These are phyloP conservation scores for Pangasius macronema DNA, from an alignment of 2,797 vertebrate species.

Conservation along the genomic window DNA sequence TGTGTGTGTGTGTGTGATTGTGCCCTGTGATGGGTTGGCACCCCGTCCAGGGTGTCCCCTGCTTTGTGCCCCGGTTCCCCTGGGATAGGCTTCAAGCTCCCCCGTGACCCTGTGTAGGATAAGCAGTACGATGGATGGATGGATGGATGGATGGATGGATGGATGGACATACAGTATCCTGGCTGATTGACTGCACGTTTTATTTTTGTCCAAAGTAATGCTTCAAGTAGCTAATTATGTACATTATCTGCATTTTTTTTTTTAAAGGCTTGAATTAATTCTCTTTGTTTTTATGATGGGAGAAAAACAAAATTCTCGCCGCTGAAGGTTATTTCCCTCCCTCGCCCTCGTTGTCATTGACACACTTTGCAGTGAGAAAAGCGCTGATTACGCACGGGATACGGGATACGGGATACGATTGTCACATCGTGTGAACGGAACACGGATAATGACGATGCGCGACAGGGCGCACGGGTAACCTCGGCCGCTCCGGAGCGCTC, in stretches of 20 bases:
- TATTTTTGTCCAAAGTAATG: background rate
- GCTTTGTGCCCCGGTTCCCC: too few relatives aligned
- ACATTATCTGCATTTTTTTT: background rate
- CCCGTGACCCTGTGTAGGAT: too few relatives aligned
- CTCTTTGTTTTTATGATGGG: background rate
- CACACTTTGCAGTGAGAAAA: conserved; percentile 6
- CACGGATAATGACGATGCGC: conserved; percentile 1
- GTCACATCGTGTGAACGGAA: conserved; percentile 2
- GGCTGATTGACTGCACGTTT: background rate
- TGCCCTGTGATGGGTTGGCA: too few relatives aligned
- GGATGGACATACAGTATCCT: too few relatives aligned
- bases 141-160: too few relatives aligned
- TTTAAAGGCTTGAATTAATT: background rate
- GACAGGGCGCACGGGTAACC: conserved; percentile 58
- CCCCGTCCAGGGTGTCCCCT: too few relatives aligned
- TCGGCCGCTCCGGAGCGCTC: conserved; percentile 60
- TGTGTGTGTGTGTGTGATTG: too few relatives aligned
- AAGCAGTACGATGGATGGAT: too few relatives aligned
- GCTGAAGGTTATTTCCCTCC: conserved; percentile 22
- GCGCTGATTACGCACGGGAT: conserved; percentile 22
- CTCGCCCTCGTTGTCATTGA: conserved; percentile 30
- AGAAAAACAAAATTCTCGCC: too few relatives aligned
- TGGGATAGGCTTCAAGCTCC: too few relatives aligned
- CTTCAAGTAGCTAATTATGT: background rate
- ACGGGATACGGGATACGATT: background rate